Percentiles rank a stretch among this genome's conserved stretches.
These are phyloP conservation scores for Helicoverpa assulta DNA, from an alignment of 2,888 invertebrate species.

Conservation along the genomic window DNA sequence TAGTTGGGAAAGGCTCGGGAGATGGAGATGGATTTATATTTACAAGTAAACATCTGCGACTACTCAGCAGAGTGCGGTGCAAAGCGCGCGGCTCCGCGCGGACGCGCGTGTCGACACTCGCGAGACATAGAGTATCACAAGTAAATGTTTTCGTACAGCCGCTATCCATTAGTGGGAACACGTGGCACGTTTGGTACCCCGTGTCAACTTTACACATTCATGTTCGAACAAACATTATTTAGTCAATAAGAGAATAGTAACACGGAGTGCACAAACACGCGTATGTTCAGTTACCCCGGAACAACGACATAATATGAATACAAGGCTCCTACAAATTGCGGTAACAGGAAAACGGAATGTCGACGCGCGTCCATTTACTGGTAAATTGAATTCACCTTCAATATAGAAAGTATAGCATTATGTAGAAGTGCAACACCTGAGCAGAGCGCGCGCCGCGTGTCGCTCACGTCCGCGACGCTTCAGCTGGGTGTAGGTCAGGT, in stretches of 20 bases:
- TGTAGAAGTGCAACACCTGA: too few species aligned
- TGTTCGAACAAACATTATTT: conserved; percentile 12
- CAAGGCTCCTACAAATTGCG: conserved; percentile 18
- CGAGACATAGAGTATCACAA: conserved; percentile 5
- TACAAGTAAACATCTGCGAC: too few species aligned
- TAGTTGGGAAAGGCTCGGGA: too few species aligned
- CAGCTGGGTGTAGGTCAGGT: too few species aligned
- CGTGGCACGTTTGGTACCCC: conserved; percentile 10
- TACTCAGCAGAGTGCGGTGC: too few species aligned
- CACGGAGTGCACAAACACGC: conserved; percentile 2
- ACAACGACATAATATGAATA: conserved; percentile 26
- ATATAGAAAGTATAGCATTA: background rate
- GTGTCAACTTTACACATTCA: background rate
- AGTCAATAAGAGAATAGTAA: too few species aligned
- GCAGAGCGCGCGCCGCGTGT: background rate
- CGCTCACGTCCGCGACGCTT: too few species aligned
- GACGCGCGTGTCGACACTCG: too few species aligned
- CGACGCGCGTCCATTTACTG: too few species aligned
- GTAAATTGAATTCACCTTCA: conserved; percentile 28
- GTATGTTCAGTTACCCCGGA: conserved; percentile 26
- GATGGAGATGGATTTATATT: too few species aligned
- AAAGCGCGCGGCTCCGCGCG: too few species aligned
- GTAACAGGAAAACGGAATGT: conserved; percentile 21
- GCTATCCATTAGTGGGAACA: conserved; percentile 5
- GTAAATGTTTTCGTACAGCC: conserved; percentile 18